Base-by-base conservation (phyloP, 1,140 invertebrate genomes). In the Solenopsis invicta region DNA sequence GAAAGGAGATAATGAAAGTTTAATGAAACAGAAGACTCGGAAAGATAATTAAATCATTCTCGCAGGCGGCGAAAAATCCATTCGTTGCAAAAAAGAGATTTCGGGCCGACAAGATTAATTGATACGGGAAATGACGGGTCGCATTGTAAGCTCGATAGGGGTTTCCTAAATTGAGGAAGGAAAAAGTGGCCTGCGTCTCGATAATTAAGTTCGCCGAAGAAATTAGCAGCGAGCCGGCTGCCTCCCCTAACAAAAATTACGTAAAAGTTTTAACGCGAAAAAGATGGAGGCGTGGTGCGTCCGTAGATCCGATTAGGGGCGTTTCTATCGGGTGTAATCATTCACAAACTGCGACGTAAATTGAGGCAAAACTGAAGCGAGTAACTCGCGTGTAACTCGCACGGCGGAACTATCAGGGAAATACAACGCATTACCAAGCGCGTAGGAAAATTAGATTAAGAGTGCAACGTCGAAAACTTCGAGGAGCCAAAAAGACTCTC, bases 201-300 rank as follows among this genome's bases (percentile, higher is more conserved):
- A 75, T 75, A 84, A 84, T 84, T 75, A 84, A 84, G 69, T 84
- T 84, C 56, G 66, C 69, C 18, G 41, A 84, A 84, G 69, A 74
- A 84, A 75, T 75, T 84, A 75, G 41, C 67, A 24, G 69, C 48
- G 48, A 56, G 80, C 54, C 37, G 18, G 2, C 41, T 41, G 29
- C 37, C 34, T 24, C 5, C 21, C 75, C 41, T 62, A 74, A 75
- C 59, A 41, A 84, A 84, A 84, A 84, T 84, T 84, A 84, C 80
- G 71, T 75, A 75, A 84, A 84, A 84, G 69, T 84, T 84, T 84
- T 84, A 84, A 84, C 80, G 80, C 80, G 80, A 75, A 74, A 84
- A 84, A 84, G 54, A 84, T 50, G 80, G 52, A 64, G 69, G 37
- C 67, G 18, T 67, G 56, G 56, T 37, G 24, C 41, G 41, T 75